Evolutionary conservation across 2,888 invertebrate species (phyloP).

Genomic region (Blomia tropicalis): DNA sequence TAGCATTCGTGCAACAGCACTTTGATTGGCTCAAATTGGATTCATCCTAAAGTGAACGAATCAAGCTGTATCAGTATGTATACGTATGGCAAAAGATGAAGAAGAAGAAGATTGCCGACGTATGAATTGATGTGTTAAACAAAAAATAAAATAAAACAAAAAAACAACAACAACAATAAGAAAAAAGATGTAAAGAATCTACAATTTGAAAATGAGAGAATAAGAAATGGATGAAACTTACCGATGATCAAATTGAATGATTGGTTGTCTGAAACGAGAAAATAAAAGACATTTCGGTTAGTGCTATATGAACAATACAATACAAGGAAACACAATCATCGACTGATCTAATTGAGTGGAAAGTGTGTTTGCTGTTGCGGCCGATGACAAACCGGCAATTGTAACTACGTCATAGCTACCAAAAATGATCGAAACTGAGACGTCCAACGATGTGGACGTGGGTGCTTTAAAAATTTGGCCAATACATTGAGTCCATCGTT

Average conservation of each 20-base stretch:
- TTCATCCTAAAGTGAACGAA: too few species aligned
- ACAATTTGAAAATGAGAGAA: too few species aligned
- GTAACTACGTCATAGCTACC: too few species aligned
- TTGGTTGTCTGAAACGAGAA: too few species aligned
- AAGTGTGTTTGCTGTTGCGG: background rate
- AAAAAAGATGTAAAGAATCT: too few species aligned
- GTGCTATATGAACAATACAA: background rate
- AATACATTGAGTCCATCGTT: too few species aligned
- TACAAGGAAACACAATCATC: background rate
- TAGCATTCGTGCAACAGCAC: background rate
- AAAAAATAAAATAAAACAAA: background rate
- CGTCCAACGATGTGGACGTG: too few species aligned
- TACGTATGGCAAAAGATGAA: background rate
- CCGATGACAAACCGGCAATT: background rate
- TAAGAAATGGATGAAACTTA: too few species aligned
- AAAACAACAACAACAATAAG: background rate
- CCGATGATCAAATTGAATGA: too few species aligned
- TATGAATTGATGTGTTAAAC: background rate
- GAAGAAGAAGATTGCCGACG: background rate
- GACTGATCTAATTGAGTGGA: background rate
- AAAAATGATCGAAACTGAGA: too few species aligned
- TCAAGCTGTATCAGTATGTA: too few species aligned
- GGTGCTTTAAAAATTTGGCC: too few species aligned
- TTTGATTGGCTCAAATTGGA: background rate
- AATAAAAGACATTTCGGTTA: background rate